Evolutionary conservation across 37 sponge, comb jelly and placozoan genomes (phyloP).

Genomic region (Cladorhizidae sp.): DNA sequence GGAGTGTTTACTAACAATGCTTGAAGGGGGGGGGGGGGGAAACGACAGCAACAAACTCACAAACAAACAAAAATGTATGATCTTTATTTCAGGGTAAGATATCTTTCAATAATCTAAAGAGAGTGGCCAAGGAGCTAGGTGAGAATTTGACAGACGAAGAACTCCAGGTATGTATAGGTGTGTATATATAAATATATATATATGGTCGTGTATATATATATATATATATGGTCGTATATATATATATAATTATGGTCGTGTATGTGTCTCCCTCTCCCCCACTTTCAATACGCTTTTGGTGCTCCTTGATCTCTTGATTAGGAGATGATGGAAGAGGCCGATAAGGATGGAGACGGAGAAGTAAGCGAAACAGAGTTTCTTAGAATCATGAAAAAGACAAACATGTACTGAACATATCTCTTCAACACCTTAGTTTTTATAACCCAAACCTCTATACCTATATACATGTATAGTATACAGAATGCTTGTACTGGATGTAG

Average conservation of each 20-base stretch:
- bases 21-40: background rate
- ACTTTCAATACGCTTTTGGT: background rate
- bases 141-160: constrained; percentile 98
- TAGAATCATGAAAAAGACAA: constrained; percentile 99
- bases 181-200: no score
- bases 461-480: no score
- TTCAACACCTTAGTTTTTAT: no score
- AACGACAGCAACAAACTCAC: no score
- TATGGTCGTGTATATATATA: no score
- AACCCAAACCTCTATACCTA: no score
- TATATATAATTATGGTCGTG: background rate
- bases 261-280: background rate
- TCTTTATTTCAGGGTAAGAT: constrained; percentile 82
- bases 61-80: background rate
- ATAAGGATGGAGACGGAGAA: constrained; percentile 99
- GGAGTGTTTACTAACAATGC: background rate
- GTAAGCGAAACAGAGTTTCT: constrained; percentile 97
- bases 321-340: constrained; percentile 99
- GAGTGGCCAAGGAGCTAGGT: constrained; percentile 98
- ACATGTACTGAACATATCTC: constrained; percentile 74
- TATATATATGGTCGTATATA: no score
- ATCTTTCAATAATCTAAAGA: constrained; percentile 95
- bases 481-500: no score
- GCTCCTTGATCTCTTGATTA: constrained; percentile 24
- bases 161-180: constrained; percentile 82